Base-by-base conservation (phyloP, 2,797 vertebrate species). In the Lacerta viridis region DNA sequence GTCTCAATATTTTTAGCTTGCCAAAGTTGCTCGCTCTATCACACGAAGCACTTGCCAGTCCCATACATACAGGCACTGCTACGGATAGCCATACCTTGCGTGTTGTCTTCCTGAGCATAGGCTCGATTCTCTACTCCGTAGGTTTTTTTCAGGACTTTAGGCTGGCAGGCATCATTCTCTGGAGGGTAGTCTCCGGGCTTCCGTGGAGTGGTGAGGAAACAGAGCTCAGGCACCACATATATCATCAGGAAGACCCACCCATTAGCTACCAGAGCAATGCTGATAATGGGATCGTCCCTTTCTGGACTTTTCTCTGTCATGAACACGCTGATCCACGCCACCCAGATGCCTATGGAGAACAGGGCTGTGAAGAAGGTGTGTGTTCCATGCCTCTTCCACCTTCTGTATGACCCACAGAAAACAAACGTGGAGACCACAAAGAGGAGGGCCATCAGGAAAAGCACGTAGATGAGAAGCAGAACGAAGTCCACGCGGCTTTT, bases 201-300 rank as follows among this genome's bases (percentile, higher is more conserved):
- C 68, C 93, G 89, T 75, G 97, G 97, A 15, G 90, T 94, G 55
- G 97, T 98, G 87, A 99, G 96, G 92, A 97, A 96, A 72, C 94
- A 96, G 27, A 98, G 95, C 95, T 99, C 98, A 0, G 98, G 97
- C 29, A 98, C 18, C 0, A 97, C 95, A 39, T 98, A 98, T 8
- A 97, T 96, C 75, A 98, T 92, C 84, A 99, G 96, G 77, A 99
- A 95, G 85, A 98, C 96, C 98, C 98, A 99, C 64, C 98, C 99
- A 2, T 98, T 99, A 90, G 96, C 92, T 66, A 98, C 98, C 95
- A 99, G 90, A 36, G 98, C 97, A 7, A 98, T 95, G 89, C 97
- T 93, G 64, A 99, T 89, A 4, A 98, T 96, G 1, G 98, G 98
- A 93, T 99, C 98, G 1, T 99, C 98, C 99, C 99, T 99, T 0